phyloP scores from a whole-genome alignment of 2,888 invertebrate genomes.

The Auanema sp. region DNA sequence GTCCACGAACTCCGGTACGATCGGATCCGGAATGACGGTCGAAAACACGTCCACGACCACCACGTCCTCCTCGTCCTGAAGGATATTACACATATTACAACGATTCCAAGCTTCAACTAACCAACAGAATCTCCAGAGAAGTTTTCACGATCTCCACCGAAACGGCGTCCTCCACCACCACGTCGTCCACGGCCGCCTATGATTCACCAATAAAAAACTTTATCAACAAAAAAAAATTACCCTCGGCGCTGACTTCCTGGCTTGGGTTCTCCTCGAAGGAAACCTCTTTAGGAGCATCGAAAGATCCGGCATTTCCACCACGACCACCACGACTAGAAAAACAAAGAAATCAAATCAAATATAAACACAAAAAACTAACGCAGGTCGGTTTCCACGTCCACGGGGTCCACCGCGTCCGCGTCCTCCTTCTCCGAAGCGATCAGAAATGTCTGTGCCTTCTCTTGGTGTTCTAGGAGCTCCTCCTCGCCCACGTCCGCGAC shows the following conservation, averaged over 20 bases:
- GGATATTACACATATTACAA: conserved; percentile 6
- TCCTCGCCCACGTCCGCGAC: conserved; percentile 52
- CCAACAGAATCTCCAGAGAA: too few species aligned
- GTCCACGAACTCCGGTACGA: conserved; percentile 53
- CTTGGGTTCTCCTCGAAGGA: conserved; percentile 22
- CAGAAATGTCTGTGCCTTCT: conserved; percentile 25
- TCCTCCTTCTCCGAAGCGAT: conserved; percentile 40
- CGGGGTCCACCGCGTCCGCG: conserved; percentile 40
- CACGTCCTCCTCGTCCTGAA: conserved; percentile 29
- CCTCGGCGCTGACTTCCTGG: conserved; percentile 9
- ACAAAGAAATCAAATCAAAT: neutral
- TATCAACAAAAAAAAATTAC: neutral
- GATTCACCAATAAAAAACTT: neutral
- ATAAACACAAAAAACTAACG: neutral
- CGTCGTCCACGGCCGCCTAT: conserved; percentile 31
- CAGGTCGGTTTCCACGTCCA: conserved; percentile 13
- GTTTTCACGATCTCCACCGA: conserved; percentile 27
- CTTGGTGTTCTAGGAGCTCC: conserved; percentile 27
- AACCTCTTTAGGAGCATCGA: conserved; percentile 27
- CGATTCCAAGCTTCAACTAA: too few species aligned
- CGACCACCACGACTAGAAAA: conserved; percentile 43
- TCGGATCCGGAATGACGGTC: conserved; percentile 60
- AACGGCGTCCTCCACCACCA: conserved; percentile 36
- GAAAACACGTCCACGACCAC: conserved; percentile 44
- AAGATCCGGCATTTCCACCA: conserved; percentile 25